Evolutionary conservation across 2,888 invertebrate genomes (phyloP).

Genomic region (Stenodera caucasica): DNA sequence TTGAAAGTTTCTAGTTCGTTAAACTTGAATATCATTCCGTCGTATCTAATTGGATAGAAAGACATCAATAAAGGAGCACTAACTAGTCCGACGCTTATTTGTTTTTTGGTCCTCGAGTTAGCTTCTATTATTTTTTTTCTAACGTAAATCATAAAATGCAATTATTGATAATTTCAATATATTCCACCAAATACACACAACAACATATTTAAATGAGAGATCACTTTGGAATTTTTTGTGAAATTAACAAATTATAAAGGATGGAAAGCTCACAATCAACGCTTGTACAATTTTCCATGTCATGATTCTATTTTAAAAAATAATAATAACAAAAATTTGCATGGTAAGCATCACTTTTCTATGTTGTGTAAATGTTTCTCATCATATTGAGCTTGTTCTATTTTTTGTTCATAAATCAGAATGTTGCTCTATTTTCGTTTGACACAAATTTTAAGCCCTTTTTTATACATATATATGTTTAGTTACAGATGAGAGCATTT

Average conservation of each 20-base stretch:
- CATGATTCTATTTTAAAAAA: not conserved
- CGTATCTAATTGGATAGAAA: not conserved
- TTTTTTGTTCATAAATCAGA: conserved; percentile 6
- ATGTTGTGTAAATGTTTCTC: not conserved
- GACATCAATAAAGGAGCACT: not conserved
- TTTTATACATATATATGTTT: conserved; percentile 45
- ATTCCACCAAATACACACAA: too few relatives aligned
- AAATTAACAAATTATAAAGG: not conserved
- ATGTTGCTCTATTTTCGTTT: conserved; percentile 12
- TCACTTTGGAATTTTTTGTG: too few relatives aligned
- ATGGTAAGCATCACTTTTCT: conserved; percentile 8
- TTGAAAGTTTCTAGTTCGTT: not conserved
- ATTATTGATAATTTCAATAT: too few relatives aligned
- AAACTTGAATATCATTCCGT: not conserved
- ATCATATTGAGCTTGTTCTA: conserved; percentile 5
- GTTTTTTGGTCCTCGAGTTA: too few relatives aligned
- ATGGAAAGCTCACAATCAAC: not conserved
- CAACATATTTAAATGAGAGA: too few relatives aligned
- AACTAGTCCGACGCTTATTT: not conserved
- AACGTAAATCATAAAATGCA: too few relatives aligned
- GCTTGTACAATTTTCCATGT: conserved; percentile 5
- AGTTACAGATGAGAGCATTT: conserved; percentile 58
- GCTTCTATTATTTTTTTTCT: too few relatives aligned
- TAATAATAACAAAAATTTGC: conserved; percentile 6
- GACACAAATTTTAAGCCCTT: conserved; percentile 28